Conservation (phyloP, 2,797 vertebrate species). For the Anabas testudineus region DNA sequence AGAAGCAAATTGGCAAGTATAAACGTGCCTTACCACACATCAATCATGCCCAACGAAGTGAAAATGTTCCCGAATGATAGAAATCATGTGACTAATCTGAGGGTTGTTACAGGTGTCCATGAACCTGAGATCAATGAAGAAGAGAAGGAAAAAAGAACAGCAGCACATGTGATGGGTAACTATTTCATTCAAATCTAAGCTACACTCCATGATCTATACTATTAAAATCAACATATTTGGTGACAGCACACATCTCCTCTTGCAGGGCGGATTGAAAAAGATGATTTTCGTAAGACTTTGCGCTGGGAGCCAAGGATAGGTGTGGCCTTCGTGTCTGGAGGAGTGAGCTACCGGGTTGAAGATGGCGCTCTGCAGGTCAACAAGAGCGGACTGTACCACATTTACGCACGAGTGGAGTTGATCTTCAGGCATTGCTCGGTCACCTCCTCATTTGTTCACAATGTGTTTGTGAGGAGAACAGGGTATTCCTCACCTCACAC, state of each 20-base stretch:
- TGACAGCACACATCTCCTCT: conserved; percentile 4
- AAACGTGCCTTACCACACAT: not conserved
- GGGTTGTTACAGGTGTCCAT: conserved; percentile 72
- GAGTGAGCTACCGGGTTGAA: conserved; percentile 80
- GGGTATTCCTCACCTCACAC: conserved; percentile 15
- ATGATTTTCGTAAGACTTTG: conserved; percentile 68
- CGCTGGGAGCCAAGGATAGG: conserved; percentile 86
- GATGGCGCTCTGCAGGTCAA: conserved; percentile 87
- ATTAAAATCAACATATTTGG: not conserved
- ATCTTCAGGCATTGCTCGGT: conserved; percentile 77
- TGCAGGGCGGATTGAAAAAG: conserved; percentile 64
- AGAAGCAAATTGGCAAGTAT: conserved; percentile 89
- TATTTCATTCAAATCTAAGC: not conserved
- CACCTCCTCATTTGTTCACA: conserved; percentile 74
- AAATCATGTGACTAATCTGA: conserved; percentile 24
- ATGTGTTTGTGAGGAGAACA: conserved; percentile 79
- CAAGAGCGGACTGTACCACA: conserved; percentile 89
- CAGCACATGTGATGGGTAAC: conserved; percentile 91
- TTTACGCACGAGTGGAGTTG: conserved; percentile 93
- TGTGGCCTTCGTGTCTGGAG: conserved; percentile 83
- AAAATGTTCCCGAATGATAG: not conserved
- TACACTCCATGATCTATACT: not conserved
- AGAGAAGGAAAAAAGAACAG: conserved; percentile 67
- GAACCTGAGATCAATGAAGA: conserved; percentile 28
- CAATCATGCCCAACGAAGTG: not conserved